phyloP scores from a whole-genome alignment of 2,888 invertebrate species.

The Drosophila sordidula region DNA sequence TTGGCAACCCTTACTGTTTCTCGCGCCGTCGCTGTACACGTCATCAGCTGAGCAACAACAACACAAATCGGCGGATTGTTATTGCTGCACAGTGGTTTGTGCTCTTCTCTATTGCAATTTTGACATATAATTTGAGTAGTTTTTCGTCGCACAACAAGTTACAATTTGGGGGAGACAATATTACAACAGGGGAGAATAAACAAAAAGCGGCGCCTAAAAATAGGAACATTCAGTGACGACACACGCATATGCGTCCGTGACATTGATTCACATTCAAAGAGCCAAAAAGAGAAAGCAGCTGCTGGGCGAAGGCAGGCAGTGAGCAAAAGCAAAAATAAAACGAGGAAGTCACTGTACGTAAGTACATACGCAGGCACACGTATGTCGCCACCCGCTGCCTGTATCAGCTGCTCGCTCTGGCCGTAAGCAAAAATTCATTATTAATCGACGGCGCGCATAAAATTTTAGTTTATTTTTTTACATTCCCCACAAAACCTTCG shows the following conservation, averaged over 20 bases:
- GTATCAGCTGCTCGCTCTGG: conserved; percentile 71
- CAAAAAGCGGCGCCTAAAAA: conserved; percentile 38
- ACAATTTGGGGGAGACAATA: conserved; percentile 49
- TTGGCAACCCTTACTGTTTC: conserved; percentile 59
- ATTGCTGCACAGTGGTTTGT: conserved; percentile 46
- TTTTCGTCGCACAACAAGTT: conserved; percentile 26
- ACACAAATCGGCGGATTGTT: conserved; percentile 36
- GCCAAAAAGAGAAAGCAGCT: conserved; percentile 39
- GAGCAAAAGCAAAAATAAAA: conserved; percentile 61
- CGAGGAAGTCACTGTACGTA: conserved; percentile 59
- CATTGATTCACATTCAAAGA: conserved; percentile 72
- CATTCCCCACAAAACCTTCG: conserved; percentile 30
- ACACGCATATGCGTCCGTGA: conserved; percentile 61
- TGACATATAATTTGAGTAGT: conserved; percentile 28
- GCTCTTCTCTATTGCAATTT: conserved; percentile 40
- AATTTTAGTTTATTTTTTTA: conserved; percentile 17
- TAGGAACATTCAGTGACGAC: conserved; percentile 41
- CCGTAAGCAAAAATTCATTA: conserved; percentile 52
- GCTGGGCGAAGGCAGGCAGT: conserved; percentile 27
- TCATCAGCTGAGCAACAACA: conserved; percentile 68
- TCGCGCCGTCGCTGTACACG: conserved; percentile 70
- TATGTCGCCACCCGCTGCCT: conserved; percentile 18
- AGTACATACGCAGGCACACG: background rate
- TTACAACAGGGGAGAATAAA: conserved; percentile 53
- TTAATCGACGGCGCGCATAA: conserved; percentile 36